A percentile compares a stretch with the other conserved stretches of the same genome.
Conservation (phyloP, 92 coral and sea anemone species). For the Palythoa grandiflora region DNA sequence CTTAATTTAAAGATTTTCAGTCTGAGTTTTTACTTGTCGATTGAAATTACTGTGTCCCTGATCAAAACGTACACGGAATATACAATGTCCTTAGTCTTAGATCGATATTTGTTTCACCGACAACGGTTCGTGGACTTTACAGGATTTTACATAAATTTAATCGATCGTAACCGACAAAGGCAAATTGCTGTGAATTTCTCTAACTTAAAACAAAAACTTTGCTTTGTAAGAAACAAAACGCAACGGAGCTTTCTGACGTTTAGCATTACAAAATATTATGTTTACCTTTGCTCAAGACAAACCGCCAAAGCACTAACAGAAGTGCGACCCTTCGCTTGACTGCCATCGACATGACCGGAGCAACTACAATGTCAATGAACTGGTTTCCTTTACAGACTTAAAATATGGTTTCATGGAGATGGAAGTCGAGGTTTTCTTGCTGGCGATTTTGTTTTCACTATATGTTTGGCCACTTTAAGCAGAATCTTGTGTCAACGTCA, state of each 20-base stretch:
- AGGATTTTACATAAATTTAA: background rate
- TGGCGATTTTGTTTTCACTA: no score
- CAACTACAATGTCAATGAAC: conserved; percentile 15
- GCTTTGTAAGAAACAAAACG: background rate
- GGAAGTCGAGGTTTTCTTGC: background rate
- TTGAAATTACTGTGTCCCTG: background rate
- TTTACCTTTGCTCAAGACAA: conserved; percentile 11
- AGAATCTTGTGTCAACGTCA: background rate
- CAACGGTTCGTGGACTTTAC: background rate
- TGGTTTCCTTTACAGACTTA: conserved; percentile 12
- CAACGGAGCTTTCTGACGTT: background rate
- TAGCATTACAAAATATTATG: background rate
- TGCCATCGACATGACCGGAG: no score
- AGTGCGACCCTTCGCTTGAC: background rate
- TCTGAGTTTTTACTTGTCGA: conserved; percentile 11
- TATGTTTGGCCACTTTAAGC: background rate
- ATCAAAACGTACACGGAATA: background rate
- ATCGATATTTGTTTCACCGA: background rate
- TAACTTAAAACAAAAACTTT: conserved; percentile 2
- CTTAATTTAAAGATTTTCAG: background rate
- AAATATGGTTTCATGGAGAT: conserved; percentile 17
- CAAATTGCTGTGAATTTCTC: background rate
- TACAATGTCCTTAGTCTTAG: background rate
- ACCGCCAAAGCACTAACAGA: conserved; percentile 28
- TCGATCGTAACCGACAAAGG: conserved; percentile 8